Percentiles rank a stretch among this genome's conserved stretches.
These are phyloP conservation scores for Leucopternis melanops DNA, from an alignment of 2,113 vertebrate genomes.

Conservation along the genomic window DNA sequence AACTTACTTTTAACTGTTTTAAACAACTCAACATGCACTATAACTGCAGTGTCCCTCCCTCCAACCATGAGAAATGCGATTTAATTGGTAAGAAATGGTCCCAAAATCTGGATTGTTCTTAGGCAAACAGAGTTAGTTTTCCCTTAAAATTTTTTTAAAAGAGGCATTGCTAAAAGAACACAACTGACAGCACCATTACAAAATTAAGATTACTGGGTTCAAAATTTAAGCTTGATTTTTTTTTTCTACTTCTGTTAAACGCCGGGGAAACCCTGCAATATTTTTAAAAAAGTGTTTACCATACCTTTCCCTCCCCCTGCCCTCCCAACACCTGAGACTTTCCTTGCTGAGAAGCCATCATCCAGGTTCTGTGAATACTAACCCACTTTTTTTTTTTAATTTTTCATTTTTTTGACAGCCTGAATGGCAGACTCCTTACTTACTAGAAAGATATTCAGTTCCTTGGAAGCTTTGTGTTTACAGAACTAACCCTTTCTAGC, in stretches of 20 bases:
- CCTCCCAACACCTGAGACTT: conserved; percentile 69
- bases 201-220: conserved; percentile 85
- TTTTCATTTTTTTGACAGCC: conserved; percentile 69
- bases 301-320: conserved; percentile 62
- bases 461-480: conserved; percentile 72
- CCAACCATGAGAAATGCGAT: conserved; percentile 30
- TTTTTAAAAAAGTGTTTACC: conserved; percentile 55
- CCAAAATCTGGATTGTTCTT: conserved; percentile 71
- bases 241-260: conserved; percentile 62
- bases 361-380: conserved; percentile 80
- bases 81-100: conserved; percentile 73
- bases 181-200: conserved; percentile 91
- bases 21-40: conserved; percentile 59
- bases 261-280: conserved; percentile 70
- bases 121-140: conserved; percentile 64
- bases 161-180: conserved; percentile 80
- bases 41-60: conserved; percentile 33
- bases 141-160: conserved; percentile 64
- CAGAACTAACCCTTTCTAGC: conserved; percentile 76
- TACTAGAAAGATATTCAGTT: conserved; percentile 74
- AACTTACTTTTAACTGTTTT: conserved; percentile 4
- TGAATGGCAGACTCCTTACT: conserved; percentile 74
- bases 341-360: conserved; percentile 74
- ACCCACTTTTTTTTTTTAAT: conserved; percentile 42
- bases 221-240: conserved; percentile 69